Base-by-base conservation (phyloP, 2,113 vertebrate species). In the Pterocles orientalis region DNA sequence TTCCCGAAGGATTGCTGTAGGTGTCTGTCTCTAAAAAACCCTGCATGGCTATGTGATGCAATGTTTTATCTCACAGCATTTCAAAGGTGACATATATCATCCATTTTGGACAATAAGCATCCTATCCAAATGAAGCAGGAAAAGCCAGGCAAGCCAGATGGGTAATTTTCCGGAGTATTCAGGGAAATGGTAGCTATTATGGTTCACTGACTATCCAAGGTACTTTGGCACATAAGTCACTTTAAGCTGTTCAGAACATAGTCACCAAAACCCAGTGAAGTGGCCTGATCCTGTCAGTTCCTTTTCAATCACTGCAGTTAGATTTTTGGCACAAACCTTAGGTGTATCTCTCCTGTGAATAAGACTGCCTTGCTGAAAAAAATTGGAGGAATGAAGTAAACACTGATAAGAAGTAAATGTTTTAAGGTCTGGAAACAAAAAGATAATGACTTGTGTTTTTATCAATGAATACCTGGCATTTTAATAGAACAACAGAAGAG, bases 131-230 rank as follows among this genome's bases (percentile, higher is more conserved):
- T 9, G 72, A 66, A 90, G 75, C 68, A 26, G 53, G 81, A 94
- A 91, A 82, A 96, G 89, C 77, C 45, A 69, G 85, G 60, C 34
- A 89, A 97, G 83, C 61, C 95, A 97, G 94, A 92, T 90, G 90
- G 71, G 50, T 93, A 93, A 94, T 97, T 96, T 97, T 96, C 86
- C 88, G 64, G 88, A 97, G 71, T 92, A 89, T 84, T 94, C 45
- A 92, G 93, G 70, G 90, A 95, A 92, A 71, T 82, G 66, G 69
- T 92, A 80, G 75, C 33, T 96, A 62, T 87, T 94, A 79, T n/a
- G 48, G 91, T 97, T 98, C 96, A 96, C 91, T 97, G 95, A 73
- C 86, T 96, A 64, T 78, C 75, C 88, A 95, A 97, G 94, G 94
- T 97, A 56, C 85, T 98, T 97, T 97, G 92, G 82, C 88, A 95